Evolutionary conservation across 2,888 invertebrate genomes (phyloP), one percentile per base, ranked within the genome.

Genomic region (Lasius platythorax): DNA sequence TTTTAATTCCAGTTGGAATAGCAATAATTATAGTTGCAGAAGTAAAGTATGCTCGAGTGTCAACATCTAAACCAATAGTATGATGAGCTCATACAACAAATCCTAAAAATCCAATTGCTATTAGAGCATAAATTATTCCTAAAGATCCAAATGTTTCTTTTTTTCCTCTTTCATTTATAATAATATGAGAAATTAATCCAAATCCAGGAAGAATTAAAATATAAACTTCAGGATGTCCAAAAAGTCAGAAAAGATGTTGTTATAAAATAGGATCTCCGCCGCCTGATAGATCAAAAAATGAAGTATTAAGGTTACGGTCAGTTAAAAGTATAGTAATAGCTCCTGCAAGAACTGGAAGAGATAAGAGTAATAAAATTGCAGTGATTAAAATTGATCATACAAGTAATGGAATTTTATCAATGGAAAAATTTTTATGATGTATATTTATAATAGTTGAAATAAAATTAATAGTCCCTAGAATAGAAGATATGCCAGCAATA

Each of bases 181-280:
- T 96, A 95, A 97, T 97, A 94, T 98, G 97, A 0, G 97, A 97
- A 94, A 98, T 97, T 96, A 98, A 96, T 0, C 98, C 97, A 96
- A 98, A 98, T 95, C 97, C 97, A 0, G 97, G 97, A 92, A 98
- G 93, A 97, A 98, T 98, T 96, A 98, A 95, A 97, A 98, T 97
- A 95, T 98, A 98, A 87, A 98, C 97, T 96, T 98, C 98, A 12
- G 98, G 98, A 82, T 98, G 98, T 0, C 98, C 98, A 96, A 98
- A 98, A 95, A 98, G 98, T 97, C 98, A 98, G 95, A 98, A 98
- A 96, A 98, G 95, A 95, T 98, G 97, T 96, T 98, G 97, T 78
- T 97, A 98, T 91, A 98, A 91, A 95, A 98, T 96, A 3, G 97
- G 97, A 82, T 98, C 98, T 79, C 98, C 98, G 40, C 98, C 98